Evolutionary conservation across 1,140 invertebrate genomes (phyloP).

Genomic region (Saccostrea echinata): DNA sequence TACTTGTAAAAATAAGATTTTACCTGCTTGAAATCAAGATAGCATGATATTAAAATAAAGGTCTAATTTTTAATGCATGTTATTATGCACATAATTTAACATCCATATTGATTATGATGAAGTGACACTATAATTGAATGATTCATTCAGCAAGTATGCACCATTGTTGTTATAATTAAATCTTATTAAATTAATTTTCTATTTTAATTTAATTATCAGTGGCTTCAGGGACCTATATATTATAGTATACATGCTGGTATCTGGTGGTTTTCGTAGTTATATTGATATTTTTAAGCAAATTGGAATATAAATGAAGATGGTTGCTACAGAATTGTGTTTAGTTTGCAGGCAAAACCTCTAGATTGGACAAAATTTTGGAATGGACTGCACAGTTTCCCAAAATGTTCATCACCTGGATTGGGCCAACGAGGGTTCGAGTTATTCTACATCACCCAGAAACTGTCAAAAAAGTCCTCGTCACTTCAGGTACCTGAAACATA

Average conservation of each 20-base stretch:
- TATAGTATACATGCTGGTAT: neutral
- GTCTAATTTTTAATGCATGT: too few relatives aligned
- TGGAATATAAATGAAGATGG: neutral
- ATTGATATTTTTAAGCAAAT: neutral
- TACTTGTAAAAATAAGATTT: too few relatives aligned
- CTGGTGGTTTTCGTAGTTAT: too few relatives aligned
- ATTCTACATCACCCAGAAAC: neutral
- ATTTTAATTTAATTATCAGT: neutral
- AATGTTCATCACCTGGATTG: neutral
- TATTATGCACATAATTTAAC: too few relatives aligned
- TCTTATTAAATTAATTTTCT: neutral
- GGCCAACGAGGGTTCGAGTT: neutral
- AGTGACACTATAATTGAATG: too few relatives aligned
- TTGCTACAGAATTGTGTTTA: neutral
- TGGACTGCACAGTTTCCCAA: neutral
- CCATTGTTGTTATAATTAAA: neutral
- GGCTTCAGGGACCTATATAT: neutral
- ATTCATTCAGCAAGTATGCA: too few relatives aligned
- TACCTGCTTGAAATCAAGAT: too few relatives aligned
- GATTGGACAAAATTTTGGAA: neutral
- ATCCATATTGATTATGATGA: too few relatives aligned
- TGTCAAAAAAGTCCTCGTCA: neutral
- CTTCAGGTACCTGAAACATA: neutral
- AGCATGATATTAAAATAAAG: too few relatives aligned
- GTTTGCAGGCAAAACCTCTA: neutral